These are phyloP conservation scores for Helicoverpa zea DNA, from an alignment of 1,140 invertebrate genomes.

Conservation along the genomic window DNA sequence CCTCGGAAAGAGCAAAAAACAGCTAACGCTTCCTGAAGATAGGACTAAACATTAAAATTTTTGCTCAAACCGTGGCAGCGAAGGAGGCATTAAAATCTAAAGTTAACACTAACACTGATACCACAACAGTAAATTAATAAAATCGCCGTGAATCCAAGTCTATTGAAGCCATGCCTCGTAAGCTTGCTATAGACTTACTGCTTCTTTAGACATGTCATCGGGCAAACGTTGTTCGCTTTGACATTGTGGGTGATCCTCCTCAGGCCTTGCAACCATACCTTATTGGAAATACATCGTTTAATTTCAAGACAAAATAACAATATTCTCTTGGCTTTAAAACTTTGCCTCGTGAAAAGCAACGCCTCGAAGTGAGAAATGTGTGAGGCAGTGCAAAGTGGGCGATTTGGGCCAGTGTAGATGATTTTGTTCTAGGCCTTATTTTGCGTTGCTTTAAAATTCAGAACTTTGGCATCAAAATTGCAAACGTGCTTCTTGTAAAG, in stretches of 20 bases:
- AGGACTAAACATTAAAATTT: too few species aligned
- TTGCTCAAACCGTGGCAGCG: neutral
- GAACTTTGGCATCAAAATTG: neutral
- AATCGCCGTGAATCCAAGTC: conserved; percentile 33
- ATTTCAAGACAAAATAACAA: conserved; percentile 4
- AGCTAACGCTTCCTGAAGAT: neutral
- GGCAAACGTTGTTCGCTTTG: conserved; percentile 99
- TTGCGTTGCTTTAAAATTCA: neutral
- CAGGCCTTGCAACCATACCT: conserved; percentile 98
- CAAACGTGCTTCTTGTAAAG: neutral
- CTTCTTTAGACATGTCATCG: conserved; percentile 99
- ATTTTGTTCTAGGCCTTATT: neutral
- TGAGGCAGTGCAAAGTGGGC: conserved; percentile 27
- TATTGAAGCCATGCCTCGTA: conserved; percentile 55
- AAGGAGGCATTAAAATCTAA: conserved; percentile 16
- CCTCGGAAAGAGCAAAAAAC: conserved; percentile 6
- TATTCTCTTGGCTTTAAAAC: neutral
- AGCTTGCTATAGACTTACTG: conserved; percentile 93
- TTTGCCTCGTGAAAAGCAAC: conserved; percentile 29
- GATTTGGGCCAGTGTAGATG: conserved; percentile 21
- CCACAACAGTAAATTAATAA: conserved; percentile 24
- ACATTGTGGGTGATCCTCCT: conserved; percentile 98
- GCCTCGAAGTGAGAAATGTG: conserved; percentile 13
- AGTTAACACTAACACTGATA: conserved; percentile 25
- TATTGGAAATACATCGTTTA: conserved; percentile 64